Conservation (phyloP, 2,888 invertebrate species). For the Amaurobius ferox region DNA sequence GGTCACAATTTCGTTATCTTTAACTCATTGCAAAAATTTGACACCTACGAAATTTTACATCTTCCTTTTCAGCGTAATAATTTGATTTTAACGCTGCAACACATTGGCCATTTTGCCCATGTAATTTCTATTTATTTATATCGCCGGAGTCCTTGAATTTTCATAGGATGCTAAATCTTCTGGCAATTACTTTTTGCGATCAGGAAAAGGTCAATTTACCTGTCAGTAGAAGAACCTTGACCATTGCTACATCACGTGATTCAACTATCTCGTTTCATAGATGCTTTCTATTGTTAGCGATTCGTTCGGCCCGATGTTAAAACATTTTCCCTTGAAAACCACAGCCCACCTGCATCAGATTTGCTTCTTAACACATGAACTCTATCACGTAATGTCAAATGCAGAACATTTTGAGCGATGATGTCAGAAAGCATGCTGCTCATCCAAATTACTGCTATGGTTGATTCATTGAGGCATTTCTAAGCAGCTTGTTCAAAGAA, state of each 20-base stretch:
- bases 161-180: background rate
- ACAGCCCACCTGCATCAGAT: background rate
- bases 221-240: constrained; percentile 22
- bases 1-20: too few species aligned
- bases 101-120: too few species aligned
- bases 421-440: constrained; percentile 2
- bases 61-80: too few species aligned
- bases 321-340: background rate
- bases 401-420: constrained; percentile 4
- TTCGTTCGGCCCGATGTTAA: background rate
- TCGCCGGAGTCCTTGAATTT: background rate
- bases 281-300: background rate
- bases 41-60: too few species aligned
- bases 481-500: too few species aligned
- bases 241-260: constrained; percentile 1
- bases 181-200: background rate
- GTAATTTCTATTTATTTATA: too few species aligned
- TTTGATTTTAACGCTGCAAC: too few species aligned
- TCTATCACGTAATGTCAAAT: background rate
- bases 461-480: too few species aligned
- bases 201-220: constrained; percentile 9
- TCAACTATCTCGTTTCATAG: background rate
- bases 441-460: background rate
- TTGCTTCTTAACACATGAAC: background rate
- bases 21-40: too few species aligned